These are phyloP conservation scores for Caracal caracal DNA, from an alignment of 2,113 vertebrate genomes.

Conservation along the genomic window DNA sequence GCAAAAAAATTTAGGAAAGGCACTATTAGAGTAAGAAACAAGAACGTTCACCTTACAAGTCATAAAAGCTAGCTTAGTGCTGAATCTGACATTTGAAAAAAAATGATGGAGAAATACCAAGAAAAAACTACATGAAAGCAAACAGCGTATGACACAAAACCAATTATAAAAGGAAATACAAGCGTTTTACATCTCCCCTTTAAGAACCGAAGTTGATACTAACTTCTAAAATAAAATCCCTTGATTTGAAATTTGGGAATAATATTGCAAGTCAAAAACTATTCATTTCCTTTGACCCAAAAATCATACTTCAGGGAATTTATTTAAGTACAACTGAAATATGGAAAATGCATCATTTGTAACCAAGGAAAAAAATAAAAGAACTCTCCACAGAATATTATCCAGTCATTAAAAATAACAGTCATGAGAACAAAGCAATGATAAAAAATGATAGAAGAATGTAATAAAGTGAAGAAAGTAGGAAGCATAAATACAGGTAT, in stretches of 20 bases:
- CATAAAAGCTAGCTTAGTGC: neutral
- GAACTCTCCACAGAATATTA: neutral
- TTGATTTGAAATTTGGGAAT: neutral
- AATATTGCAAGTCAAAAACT: neutral
- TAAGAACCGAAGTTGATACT: neutral
- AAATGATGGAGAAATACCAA: neutral
- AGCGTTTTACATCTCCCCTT: neutral
- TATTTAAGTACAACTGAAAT: slow-evolving; percentile 15
- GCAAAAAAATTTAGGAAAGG: neutral
- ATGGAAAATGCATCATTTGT: neutral
- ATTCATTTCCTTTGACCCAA: slow-evolving; percentile 34
- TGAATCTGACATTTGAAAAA: neutral
- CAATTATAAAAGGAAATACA: neutral
- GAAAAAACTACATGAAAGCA: neutral
- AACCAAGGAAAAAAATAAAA: neutral
- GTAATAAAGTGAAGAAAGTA: neutral
- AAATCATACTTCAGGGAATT: neutral
- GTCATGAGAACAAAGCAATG: neutral
- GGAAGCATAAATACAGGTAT: neutral
- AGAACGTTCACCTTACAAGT: slow-evolving; percentile 1
- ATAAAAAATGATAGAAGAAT: neutral
- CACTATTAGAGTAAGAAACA: neutral
- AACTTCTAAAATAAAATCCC: neutral
- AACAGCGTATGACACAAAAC: neutral
- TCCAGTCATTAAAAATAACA: slow-evolving; percentile 30